Base-by-base conservation (phyloP, 2,113 vertebrate species). In the Sporophila hypoxantha region DNA sequence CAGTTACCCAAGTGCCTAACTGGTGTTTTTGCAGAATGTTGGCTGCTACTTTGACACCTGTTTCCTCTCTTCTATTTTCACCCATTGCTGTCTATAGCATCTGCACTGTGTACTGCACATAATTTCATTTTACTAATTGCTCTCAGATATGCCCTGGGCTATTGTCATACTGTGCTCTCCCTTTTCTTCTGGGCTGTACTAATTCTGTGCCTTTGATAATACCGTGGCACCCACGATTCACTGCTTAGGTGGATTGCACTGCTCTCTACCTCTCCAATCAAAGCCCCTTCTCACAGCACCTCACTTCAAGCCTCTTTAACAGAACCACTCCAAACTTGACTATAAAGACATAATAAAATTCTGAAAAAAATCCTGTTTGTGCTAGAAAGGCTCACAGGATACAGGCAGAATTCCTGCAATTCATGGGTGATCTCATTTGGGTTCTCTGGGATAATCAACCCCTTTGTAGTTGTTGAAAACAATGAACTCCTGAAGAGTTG, bases 301-400 rank as follows among this genome's bases (percentile, higher is more conserved):
- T 88, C 84, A 89, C 88, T 77, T 82, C 91, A 87, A 96, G 82
- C 90, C 91, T 89, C 83, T 94, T 92, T 90, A 92, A 93, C 57
- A 82, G 78, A 87, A 91, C 90, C 85, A 83, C 62, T 94, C 87
- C 73, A 91, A 12, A 36, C 74, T n/a, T 53, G 78, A 73, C 62
- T 75, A 25, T 37, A 62, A 92, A 56, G 55, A 55, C 34, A 52
- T 12, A 46, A 89, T 46, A 50, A 8, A 75, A 37, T 10, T 67
- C 32, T 44, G 37, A 34, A 56, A 56, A 41, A 61, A 39, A 19
- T 39, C 34, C 30, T 41, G 30, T 22, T 30, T 39, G 2, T 36
- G 32, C n/a, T 62, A 15, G 34, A 81, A 93, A 67, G 34, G 27
- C 46, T 70, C 25, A 74, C 8, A 30, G 27, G 21, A 36, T 21